These are phyloP conservation scores for Delichon dasypus DNA, from an alignment of 2,797 vertebrate genomes.

Conservation along the genomic window DNA sequence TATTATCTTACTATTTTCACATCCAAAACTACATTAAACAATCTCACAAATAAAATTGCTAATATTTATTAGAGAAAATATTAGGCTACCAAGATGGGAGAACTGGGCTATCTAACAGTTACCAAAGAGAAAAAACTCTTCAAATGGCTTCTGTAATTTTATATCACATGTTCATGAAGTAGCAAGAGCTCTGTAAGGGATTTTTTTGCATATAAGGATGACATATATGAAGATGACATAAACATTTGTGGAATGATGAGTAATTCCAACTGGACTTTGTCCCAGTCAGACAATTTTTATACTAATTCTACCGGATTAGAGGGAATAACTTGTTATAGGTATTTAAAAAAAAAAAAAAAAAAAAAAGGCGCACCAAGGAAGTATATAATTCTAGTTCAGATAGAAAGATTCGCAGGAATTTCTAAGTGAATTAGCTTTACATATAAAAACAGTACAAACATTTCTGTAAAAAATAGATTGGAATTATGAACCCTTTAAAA, in stretches of 20 bases:
- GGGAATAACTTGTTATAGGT: not conserved
- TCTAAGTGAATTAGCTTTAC: not conserved
- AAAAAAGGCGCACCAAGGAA: not conserved
- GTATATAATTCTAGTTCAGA: not conserved
- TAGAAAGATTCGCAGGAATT: not conserved
- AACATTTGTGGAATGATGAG: not conserved
- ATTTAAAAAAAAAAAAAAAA: not conserved
- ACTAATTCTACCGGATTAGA: not conserved
- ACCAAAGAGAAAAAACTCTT: not conserved
- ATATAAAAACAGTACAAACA: not conserved
- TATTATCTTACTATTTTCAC: not conserved
- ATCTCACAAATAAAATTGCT: not conserved
- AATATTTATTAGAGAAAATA: not conserved
- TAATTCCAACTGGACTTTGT: not conserved
- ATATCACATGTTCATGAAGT: not conserved
- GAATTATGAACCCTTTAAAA: not conserved
- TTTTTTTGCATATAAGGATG: not conserved
- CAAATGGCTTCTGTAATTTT: not conserved
- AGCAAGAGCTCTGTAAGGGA: not conserved
- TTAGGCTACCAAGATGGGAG: not conserved
- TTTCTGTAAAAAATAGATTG: not conserved
- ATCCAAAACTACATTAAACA: not conserved
- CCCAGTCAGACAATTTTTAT: not conserved
- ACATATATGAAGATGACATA: not conserved
- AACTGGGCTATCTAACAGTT: not conserved